Base-by-base conservation (phyloP, 2,888 invertebrate genomes). In the Drosophila borborema region DNA sequence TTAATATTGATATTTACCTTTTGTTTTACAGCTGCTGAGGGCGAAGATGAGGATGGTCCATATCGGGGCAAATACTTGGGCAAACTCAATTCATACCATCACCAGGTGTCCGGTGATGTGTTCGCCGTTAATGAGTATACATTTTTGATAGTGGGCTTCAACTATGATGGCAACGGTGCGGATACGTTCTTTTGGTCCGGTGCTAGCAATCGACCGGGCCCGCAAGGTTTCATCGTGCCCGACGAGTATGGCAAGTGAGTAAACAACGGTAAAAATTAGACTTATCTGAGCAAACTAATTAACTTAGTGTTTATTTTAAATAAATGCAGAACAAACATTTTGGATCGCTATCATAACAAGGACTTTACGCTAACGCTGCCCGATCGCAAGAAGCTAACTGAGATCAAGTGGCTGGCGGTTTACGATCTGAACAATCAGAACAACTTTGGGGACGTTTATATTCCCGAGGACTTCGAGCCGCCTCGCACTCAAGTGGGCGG, bases 171-270 rank as follows among this genome's bases (percentile, higher is more conserved):
- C 46, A 96, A 97, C 51, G 98, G 98, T 0, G 96, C 96, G 12
- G 98, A 98, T 91, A 97, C 98, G 2, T 98, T 97, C 93, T 98
- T 98, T 93, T 98, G 98, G 98, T 96, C 97, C 0, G 98, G 98
- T n/a, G 96, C 97, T 40, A 94, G 96, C 0, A 97, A 96, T 86
- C 94, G 97, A 23, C 97, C 98, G 0, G 97, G 98, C 0, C 97
- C 97, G 0, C 97, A 98, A 92, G 98, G 98, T 8, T 98, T 98
- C 91, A 98, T 98, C 64, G 96, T 98, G 51, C 97, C 98, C 1
- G 97, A 98, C 89, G 96, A 97, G 92, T 95, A 95, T 92, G 97
- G 97, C 92, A 97, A 96, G 98, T 98, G 85, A 93, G 95, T 91
- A 46, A 8, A 16, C 12, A n/a, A 41, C 16, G n/a, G 16, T 14